Evolutionary conservation across 2,113 vertebrate species (phyloP), one percentile per base, ranked within the genome.

Genomic region (Anas platyrhynchos): DNA sequence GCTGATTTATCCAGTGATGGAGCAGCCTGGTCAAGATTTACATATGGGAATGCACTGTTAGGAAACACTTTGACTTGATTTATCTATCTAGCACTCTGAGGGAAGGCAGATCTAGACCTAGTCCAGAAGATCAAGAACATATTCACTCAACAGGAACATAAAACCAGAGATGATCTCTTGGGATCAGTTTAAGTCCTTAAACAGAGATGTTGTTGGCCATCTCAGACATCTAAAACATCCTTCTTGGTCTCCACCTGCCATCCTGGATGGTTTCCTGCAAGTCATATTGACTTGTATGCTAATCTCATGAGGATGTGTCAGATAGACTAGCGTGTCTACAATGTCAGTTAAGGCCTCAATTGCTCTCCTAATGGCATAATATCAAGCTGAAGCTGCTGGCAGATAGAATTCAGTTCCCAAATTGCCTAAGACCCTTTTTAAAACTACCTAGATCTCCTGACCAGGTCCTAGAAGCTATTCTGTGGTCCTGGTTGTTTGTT

Each of bases 31-130:
- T 95, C 83, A 96, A 92, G 86, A 21, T 1, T 78, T 78, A 97
- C 74, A 59, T 59, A 31, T 83, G 78, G 78, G 86, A 97, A 97
- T 94, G 93, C 18, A 89, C n/a, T 67, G 95, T 93, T 94, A 93
- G 44, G 34, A 81, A 94, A 79, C 72, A 92, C 68, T 48, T 67
- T 67, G 55, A 72, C 71, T 97, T 93, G 83, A 38, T 38, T 92
- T 96, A 84, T 63, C 85, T 94, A 97, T 93, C 81, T 93, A 95
- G 94, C 73, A 88, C 38, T 84, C 90, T 41, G 66, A 94, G 66
- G 16, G 73, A 98, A 97, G 71, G 31, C 55, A 81, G 71, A 68
- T 32, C 13, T 73, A 74, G 86, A 89, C 38, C 31, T 82, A 67
- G 26, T 34, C 91, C 69, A 89, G 72, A 79, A 89, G 69, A 95